phyloP scores from a whole-genome alignment of 1,140 invertebrate species.

The Oryctes rhinoceros region DNA sequence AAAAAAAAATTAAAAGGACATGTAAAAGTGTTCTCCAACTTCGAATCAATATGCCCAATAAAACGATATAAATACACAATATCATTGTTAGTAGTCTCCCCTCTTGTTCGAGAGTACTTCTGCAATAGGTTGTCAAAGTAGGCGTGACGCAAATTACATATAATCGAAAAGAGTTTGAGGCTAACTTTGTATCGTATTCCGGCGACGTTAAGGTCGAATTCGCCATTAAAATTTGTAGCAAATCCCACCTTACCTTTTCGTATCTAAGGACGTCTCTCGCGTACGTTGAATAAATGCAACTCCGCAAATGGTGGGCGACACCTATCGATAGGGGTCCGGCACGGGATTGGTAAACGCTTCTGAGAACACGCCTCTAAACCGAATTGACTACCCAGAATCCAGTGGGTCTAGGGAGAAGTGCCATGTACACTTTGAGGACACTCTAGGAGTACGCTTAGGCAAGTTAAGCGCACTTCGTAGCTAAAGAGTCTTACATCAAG shows the following conservation, averaged over 20 bases:
- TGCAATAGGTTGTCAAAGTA: constrained; percentile 44
- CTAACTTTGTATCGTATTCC: neutral
- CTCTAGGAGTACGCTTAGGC: constrained; percentile 62
- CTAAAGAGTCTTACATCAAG: constrained; percentile 63
- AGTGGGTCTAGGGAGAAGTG: constrained; percentile 57
- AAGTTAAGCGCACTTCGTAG: constrained; percentile 62
- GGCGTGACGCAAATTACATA: constrained; percentile 42
- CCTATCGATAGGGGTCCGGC: neutral
- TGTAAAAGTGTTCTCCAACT: constrained; percentile 50
- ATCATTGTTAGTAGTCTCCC: constrained; percentile 53
- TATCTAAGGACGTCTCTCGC: neutral
- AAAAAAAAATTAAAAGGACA: constrained; percentile 49
- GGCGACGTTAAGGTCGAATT: constrained; percentile 32
- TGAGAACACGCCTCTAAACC: constrained; percentile 49
- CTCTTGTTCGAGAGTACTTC: constrained; percentile 48
- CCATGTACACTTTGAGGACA: constrained; percentile 62
- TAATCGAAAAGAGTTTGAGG: constrained; percentile 17
- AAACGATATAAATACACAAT: constrained; percentile 61
- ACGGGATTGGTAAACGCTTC: constrained; percentile 48
- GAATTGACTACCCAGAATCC: constrained; percentile 59
- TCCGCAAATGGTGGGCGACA: constrained; percentile 20
- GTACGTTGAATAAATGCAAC: constrained; percentile 36
- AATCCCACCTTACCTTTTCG: neutral
- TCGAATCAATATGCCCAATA: constrained; percentile 61
- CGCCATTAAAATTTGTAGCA: neutral